Evolutionary conservation across 2,888 invertebrate genomes (phyloP).

Genomic region (Parnassius glacialis): DNA sequence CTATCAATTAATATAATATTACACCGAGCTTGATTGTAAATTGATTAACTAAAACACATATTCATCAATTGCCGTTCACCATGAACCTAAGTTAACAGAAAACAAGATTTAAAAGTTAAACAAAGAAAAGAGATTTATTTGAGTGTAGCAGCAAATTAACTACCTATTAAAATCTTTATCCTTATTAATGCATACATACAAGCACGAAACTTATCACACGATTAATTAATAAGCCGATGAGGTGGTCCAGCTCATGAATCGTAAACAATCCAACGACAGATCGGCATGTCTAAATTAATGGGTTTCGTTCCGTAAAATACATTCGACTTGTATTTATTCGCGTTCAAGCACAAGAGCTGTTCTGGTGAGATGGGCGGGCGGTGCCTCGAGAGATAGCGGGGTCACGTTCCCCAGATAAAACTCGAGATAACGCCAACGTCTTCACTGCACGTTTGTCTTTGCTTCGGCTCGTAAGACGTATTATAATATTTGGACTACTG

Average conservation of each 20-base stretch:
- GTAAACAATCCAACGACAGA: constrained; percentile 69
- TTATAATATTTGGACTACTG: constrained; percentile 24
- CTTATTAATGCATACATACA: constrained; percentile 16
- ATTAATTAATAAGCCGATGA: constrained; percentile 75
- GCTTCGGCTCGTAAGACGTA: constrained; percentile 26
- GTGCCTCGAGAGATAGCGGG: constrained; percentile 62
- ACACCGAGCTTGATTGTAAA: neutral
- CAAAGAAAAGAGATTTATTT: too few relatives aligned
- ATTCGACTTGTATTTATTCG: constrained; percentile 43
- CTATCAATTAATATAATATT: constrained; percentile 2
- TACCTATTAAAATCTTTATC: constrained; percentile 12
- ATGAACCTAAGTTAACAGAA: too few relatives aligned
- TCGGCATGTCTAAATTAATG: constrained; percentile 72
- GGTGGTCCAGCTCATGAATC: constrained; percentile 61
- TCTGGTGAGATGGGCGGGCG: constrained; percentile 69
- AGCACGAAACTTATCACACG: constrained; percentile 50
- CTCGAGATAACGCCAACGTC: constrained; percentile 61
- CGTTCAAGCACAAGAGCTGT: constrained; percentile 35
- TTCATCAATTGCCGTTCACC: constrained; percentile 8
- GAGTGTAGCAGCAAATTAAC: constrained; percentile 6
- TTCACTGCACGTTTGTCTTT: constrained; percentile 69
- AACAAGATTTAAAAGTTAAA: too few relatives aligned
- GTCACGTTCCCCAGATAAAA: constrained; percentile 76
- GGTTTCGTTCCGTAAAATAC: constrained; percentile 46
- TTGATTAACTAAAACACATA: constrained; percentile 4